Conservation (phyloP, 2,797 vertebrate genomes). For the Notoglanidium macrostoma region DNA sequence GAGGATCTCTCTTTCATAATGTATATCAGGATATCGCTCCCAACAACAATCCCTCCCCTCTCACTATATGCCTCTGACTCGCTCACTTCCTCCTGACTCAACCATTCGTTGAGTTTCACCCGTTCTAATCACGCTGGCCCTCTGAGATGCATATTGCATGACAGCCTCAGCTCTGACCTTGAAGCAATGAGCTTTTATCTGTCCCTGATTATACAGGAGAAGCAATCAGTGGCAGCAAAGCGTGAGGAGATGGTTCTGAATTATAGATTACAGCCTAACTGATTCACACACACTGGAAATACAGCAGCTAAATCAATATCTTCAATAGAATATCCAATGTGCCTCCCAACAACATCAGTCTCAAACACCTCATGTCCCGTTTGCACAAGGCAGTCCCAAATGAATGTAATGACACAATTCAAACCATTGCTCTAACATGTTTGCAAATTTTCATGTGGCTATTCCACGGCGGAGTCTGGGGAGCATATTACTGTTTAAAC, state of each 20-base stretch:
- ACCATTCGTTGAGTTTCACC: background rate
- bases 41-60: background rate
- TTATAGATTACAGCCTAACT: constrained; percentile 17
- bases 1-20: background rate
- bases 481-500: background rate
- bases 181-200: constrained; percentile 17
- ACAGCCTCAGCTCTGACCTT: constrained; percentile 35
- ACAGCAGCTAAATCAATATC: constrained; percentile 16
- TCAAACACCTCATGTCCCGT: background rate
- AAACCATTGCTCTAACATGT: background rate
- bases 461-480: background rate
- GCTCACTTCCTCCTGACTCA: background rate
- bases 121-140: constrained; percentile 4
- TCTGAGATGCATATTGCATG: background rate
- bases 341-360: background rate
- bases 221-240: constrained; percentile 2
- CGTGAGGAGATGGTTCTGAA: background rate
- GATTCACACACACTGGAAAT: constrained; percentile 19
- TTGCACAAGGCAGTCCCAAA: background rate
- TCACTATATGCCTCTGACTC: background rate
- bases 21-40: constrained; percentile 5
- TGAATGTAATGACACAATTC: background rate
- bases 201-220: constrained; percentile 10
- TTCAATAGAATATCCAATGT: background rate
- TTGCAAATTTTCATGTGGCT: background rate